A percentile compares a stretch with the other conserved stretches of the same genome.
These are phyloP conservation scores for Therioaphis trifolii DNA, from an alignment of 2,888 invertebrate genomes.

Conservation along the genomic window DNA sequence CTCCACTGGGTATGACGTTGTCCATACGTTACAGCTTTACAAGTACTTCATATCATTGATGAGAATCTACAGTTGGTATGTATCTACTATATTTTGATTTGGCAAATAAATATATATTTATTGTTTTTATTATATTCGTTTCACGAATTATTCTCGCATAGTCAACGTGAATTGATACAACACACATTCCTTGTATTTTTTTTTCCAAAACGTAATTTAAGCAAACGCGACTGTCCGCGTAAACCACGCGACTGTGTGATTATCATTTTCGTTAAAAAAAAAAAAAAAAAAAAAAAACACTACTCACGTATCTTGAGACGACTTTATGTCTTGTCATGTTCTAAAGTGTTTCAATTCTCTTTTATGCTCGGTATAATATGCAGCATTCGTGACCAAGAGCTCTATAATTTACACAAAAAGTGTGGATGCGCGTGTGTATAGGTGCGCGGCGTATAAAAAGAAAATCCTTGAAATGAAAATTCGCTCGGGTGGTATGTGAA, in stretches of 20 bases:
- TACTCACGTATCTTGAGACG: background rate
- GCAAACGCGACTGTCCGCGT: too few species aligned
- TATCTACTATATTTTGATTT: too few species aligned
- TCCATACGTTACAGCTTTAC: too few species aligned
- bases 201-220: too few species aligned
- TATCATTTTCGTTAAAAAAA: background rate
- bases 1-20: too few species aligned
- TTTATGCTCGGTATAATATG: background rate
- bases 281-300: background rate
- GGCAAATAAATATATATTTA: too few species aligned
- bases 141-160: too few species aligned
- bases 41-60: too few species aligned
- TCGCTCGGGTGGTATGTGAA: background rate
- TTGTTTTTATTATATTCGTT: too few species aligned
- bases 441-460: background rate
- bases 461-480: conserved; percentile 23
- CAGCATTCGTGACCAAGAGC: conserved; percentile 27
- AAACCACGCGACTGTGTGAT: background rate
- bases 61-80: too few species aligned
- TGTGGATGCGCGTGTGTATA: background rate
- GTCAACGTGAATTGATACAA: too few species aligned
- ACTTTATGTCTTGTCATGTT: conserved; percentile 35
- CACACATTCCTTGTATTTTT: too few species aligned
- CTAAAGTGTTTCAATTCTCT: conserved; percentile 19
- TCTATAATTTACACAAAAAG: background rate